Base-by-base conservation (phyloP, 53 echinoderm and acorn worm genomes). In the Holothuria scabra region DNA sequence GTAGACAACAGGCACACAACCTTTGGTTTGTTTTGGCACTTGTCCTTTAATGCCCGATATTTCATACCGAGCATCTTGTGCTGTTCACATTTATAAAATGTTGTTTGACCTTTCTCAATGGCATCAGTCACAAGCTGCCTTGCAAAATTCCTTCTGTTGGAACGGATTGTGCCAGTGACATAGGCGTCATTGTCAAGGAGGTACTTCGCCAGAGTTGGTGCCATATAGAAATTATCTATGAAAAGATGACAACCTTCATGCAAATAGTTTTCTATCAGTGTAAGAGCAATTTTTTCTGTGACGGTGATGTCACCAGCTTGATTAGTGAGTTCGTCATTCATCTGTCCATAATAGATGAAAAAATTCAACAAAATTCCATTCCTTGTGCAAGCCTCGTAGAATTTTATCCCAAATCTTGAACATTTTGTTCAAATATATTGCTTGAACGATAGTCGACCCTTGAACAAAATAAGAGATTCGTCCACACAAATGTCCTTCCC, bases 1-100 rank as follows among this genome's bases (percentile, higher is more conserved):
- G 48, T 74, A 1, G 74, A 74, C 2, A 71, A 20, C 37, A 71
- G 72, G 18, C 18, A 28, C 8, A 74, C 48, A 1, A 74, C 16
- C 8, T 74, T 74, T 22, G 41, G 46, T 74, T 74, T 74, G 46
- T 28, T 22, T 9, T 49, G 46, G n/a, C 52, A 2, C 28, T 74
- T 74, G 74, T 74, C 74, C 48, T 74, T 74, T 21, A 74, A 23
- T 3, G 74, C 74, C 8, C 18, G 1, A 74, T 74, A 74, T 9
- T 74, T 74, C 24, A 74, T 8, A 1, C 1, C 48, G 1, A 74
- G 46, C 0, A 52, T 0, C 8, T 74, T 74, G 46, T 74, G 74
- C 10, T 74, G 1, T n/a, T 74, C 74, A 74, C 74, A 49, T 74
- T 74, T 74, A 28, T 74, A 74, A 49, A 74, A 74, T 44, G 52